Evolutionary conservation across 1,140 invertebrate species (phyloP).

Genomic region (Phenacoccus solenopsis): DNA sequence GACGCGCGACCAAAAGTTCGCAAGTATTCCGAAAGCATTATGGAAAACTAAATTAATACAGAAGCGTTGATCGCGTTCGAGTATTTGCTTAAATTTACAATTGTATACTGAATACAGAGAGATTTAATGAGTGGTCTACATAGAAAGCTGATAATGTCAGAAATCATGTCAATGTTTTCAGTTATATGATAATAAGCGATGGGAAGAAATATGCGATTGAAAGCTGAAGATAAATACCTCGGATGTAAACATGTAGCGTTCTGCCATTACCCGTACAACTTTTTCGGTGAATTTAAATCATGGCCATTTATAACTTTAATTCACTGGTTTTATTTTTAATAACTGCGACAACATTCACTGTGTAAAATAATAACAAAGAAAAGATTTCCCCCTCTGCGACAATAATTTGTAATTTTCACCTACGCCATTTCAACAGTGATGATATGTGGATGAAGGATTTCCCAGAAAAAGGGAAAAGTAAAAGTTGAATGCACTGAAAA

Average conservation of each 20-base stretch:
- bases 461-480: neutral
- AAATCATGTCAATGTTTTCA: neutral
- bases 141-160: neutral
- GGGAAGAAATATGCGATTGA: neutral
- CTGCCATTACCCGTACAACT: conserved; percentile 6
- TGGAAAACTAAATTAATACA: too few species aligned
- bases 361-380: conserved; percentile 5
- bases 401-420: neutral
- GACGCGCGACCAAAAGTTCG: too few species aligned
- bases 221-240: neutral
- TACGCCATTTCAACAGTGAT: conserved; percentile 12
- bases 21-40: too few species aligned
- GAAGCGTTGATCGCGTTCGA: too few species aligned
- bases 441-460: neutral
- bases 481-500: neutral
- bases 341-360: neutral
- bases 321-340: neutral
- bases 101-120: too few species aligned
- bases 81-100: too few species aligned
- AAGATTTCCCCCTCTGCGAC: neutral
- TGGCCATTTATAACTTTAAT: neutral
- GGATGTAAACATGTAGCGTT: neutral
- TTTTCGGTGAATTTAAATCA: neutral
- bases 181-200: neutral
- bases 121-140: neutral